These are phyloP conservation scores for Phanerotoma sp. DNA, from an alignment of 2,888 invertebrate species.

Conservation along the genomic window DNA sequence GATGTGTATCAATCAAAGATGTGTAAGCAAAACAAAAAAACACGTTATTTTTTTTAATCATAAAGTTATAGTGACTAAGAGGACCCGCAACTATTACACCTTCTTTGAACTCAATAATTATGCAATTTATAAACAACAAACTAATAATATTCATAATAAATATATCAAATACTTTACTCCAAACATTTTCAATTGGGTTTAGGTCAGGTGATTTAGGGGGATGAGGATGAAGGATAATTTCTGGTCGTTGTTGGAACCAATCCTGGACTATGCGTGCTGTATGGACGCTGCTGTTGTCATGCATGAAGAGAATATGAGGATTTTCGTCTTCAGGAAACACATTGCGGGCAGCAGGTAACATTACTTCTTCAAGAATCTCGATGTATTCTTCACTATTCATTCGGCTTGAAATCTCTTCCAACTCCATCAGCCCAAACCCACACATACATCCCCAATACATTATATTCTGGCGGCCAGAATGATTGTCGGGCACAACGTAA, in stretches of 20 bases:
- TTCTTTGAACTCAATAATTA: no score
- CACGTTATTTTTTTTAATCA: no score
- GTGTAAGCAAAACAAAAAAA: no score
- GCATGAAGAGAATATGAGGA: slow-evolving; percentile 25
- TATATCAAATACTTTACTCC: no score
- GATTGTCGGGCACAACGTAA: neutral
- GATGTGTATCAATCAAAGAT: no score
- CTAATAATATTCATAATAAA: no score
- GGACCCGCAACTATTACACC: no score
- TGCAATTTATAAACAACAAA: no score
- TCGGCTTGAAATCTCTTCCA: slow-evolving; percentile 13
- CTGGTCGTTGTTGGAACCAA: slow-evolving; percentile 31
- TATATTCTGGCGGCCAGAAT: neutral
- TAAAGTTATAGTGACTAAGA: no score
- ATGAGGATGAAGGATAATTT: slow-evolving; percentile 25
- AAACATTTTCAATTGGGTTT: slow-evolving; percentile 36
- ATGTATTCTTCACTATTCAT: slow-evolving; percentile 23
- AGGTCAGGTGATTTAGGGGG: slow-evolving; percentile 35
- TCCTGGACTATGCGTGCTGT: slow-evolving; percentile 18
- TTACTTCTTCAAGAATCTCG: slow-evolving; percentile 24
- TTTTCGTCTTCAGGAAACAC: slow-evolving; percentile 17
- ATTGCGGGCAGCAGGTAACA: slow-evolving; percentile 26
- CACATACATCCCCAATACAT: slow-evolving; percentile 30
- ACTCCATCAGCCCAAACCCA: slow-evolving; percentile 18
- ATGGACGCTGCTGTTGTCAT: slow-evolving; percentile 33